Evolutionary conservation across 2,797 vertebrate species (phyloP), one percentile per base, ranked within the genome.

Genomic region (Thripadectes ignobilis): DNA sequence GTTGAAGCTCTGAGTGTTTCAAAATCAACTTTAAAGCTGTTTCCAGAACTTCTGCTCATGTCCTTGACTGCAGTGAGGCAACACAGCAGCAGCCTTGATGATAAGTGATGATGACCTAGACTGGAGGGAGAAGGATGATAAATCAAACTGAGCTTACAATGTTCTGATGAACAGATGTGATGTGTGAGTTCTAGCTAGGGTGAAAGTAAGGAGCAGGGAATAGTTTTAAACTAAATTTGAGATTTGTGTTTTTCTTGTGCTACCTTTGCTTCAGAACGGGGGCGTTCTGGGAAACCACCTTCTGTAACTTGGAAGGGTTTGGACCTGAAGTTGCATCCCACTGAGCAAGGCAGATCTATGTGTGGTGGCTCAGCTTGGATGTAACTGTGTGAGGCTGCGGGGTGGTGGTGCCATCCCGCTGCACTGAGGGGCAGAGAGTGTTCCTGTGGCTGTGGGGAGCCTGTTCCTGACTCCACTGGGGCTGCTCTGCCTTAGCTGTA

Each of bases 341-440:
- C 5, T 24, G 62, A 75, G 39, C 6, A n/a, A 54, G 49, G 2
- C 6, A 39, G 45, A n/a, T 8, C 32, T 29, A 2, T 0, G 0
- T 27, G 15, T 24, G 41, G 2, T 14, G 49, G 45, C 24, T 68
- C 29, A 59, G 2, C 32, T 39, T 67, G 30, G 22, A 12, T 20
- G 29, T 52, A 6, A 12, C 8, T 3, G 41, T 26, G 49, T 58
- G 27, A 10, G 57, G n/a, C 54, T 57, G 32, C 36, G 54, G 45
- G 7, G 30, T 8, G 11, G 24, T 1, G 3, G 34, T 48, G 12
- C 66, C 51, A 0, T 27, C 41, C 34, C 16, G 72, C 48, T 72
- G 57, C 38, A 1, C 59, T 3, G 29, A 27, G 49, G 45, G 52
- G 14, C 72, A 76, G 72, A 23, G 49, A 32, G 5, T 0, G 2